Evolutionary conservation across 2,797 vertebrate genomes (phyloP), one percentile per base, ranked within the genome.

Genomic region (Buphagus erythrorhynchus): DNA sequence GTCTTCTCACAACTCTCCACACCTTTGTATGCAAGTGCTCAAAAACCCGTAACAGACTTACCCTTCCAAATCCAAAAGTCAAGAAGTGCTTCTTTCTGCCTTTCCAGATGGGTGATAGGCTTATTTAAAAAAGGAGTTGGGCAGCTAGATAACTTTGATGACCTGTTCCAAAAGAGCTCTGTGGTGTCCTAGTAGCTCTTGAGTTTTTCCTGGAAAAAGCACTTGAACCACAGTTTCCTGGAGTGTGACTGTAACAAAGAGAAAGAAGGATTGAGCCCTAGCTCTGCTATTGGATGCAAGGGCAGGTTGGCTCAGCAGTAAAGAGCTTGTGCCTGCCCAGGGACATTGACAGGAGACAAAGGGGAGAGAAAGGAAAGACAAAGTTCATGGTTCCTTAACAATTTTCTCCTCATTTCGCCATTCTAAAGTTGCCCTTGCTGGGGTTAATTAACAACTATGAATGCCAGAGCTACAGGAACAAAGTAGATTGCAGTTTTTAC

Each of bases 401-500:
- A 40, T 81, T 95, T 86, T 48, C 58, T 86, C 62, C 54, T 90
- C 25, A 20, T 92, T 91, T 94, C 88, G 46, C 18, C 61, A 36
- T 67, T 88, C 54, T 81, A 10, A 83, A 80, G 8, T 61, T 93
- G 65, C 49, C 79, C 66, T 90, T 86, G 43, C 62, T 31, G 40
- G 48, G 45, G 61, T 88, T 96, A 93, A 93, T 93, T 94, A 92
- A 65, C 75, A 83, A 17, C 45, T 33, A 12, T 48, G n/a, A 24
- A 73, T 52, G 40, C 36, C 54, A 69, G 51, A 31, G 69, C 54
- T 83, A 43, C 35, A 79, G 48, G 73, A 92, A 74, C 45, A 87
- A 87, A 65, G 67, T 18, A 63, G 51, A 83, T 31, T 78, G 62
- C n/a, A 91, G 66, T 54, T 84, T 91, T 86, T 51, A 73, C 69